A percentile compares a stretch with the other conserved stretches of the same genome.
phyloP scores from a whole-genome alignment of 2,113 vertebrate species.

The Anas platyrhynchos region DNA sequence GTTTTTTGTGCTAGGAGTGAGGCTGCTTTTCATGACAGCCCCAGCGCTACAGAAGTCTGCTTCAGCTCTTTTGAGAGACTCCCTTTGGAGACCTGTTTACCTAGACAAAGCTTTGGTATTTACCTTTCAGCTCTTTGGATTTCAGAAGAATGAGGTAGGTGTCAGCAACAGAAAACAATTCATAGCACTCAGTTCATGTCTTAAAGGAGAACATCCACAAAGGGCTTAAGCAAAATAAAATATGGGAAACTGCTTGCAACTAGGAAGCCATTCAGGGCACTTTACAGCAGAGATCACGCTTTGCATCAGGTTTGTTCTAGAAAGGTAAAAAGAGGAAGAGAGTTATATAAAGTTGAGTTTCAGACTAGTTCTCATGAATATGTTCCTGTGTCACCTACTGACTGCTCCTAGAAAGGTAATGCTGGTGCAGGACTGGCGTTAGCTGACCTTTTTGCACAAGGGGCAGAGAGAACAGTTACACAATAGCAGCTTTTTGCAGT shows the following conservation, averaged over 20 bases:
- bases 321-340: too few species aligned
- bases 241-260: fast-evolving
- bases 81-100: not conserved
- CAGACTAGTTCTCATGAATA: fast-evolving
- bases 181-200: fast-evolving
- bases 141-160: not conserved
- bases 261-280: not conserved
- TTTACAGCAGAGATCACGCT: not conserved
- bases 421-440: not conserved
- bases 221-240: not conserved
- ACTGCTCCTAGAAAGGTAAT: fast-evolving
- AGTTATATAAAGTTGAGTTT: too few species aligned
- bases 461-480: not conserved
- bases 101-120: not conserved
- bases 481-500: not conserved
- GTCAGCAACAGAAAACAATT: not conserved
- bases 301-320: not conserved
- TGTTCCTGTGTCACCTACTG: fast-evolving
- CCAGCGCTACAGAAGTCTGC: not conserved
- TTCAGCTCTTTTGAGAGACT: not conserved
- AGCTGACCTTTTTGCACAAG: not conserved
- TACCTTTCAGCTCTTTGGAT: not conserved
- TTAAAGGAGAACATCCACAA: not conserved
- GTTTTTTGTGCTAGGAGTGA: not conserved
- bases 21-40: not conserved